These are phyloP conservation scores for Crotalus helleri DNA, from an alignment of 2,113 vertebrate genomes.

Conservation along the genomic window DNA sequence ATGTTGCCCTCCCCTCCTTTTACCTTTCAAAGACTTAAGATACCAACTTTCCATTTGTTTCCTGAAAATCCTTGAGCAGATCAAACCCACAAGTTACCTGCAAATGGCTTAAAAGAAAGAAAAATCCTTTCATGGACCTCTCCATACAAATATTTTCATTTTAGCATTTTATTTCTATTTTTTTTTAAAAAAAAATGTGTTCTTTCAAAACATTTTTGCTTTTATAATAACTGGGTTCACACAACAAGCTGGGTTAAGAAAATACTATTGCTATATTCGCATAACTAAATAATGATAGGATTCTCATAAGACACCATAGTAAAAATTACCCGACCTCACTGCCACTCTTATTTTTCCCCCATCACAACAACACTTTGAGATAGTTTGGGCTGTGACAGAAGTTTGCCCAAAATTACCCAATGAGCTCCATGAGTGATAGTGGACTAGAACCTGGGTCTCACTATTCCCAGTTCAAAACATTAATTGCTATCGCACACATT, in stretches of 20 bases:
- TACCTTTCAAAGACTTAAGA: background rate
- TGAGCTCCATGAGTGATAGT: background rate
- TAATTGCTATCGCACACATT: background rate
- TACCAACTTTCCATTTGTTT: background rate
- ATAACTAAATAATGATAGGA: background rate
- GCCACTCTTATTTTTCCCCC: background rate
- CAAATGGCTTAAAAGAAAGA: background rate
- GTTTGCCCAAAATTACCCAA: background rate
- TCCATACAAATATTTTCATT: background rate
- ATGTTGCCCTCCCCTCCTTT: background rate
- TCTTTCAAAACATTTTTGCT: background rate
- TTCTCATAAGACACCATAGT: background rate
- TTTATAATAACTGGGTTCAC: background rate
- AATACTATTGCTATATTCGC: background rate
- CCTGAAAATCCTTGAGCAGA: background rate
- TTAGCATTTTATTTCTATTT: background rate
- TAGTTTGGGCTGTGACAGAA: background rate
- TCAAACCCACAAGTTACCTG: background rate
- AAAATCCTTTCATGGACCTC: background rate
- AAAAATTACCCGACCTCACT: background rate
- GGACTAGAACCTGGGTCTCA: background rate
- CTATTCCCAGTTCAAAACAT: background rate
- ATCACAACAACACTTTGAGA: background rate
- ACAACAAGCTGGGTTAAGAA: background rate
- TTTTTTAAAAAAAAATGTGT: background rate